A percentile compares a stretch with the other conserved stretches of the same genome.
Conservation (phyloP, 2,888 invertebrate genomes). For the Mylabris sibirica region DNA sequence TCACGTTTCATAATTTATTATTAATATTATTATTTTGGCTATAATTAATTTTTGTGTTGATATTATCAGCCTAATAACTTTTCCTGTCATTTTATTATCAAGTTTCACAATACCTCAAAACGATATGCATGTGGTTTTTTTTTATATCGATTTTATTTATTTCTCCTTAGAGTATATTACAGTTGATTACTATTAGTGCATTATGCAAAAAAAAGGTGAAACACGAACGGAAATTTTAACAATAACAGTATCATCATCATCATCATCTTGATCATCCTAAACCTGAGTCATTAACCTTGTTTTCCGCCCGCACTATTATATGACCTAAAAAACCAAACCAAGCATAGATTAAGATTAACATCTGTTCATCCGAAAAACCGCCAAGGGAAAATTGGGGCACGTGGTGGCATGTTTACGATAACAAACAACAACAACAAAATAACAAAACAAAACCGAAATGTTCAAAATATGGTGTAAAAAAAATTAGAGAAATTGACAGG, state of each 20-base stretch:
- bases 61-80: neutral
- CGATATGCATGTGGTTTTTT: too few relatives aligned
- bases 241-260: constrained; percentile 15
- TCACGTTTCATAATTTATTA: neutral
- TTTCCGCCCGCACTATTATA: constrained; percentile 39
- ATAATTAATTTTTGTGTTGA: neutral
- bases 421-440: neutral
- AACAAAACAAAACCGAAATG: too few relatives aligned
- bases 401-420: constrained; percentile 1
- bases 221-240: constrained; percentile 23
- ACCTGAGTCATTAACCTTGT: constrained; percentile 37
- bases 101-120: neutral
- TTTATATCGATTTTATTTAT: neutral
- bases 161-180: neutral
- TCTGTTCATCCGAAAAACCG: constrained; percentile 16
- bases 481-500: neutral
- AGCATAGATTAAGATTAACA: constrained; percentile 13
- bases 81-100: neutral
- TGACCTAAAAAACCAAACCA: constrained; percentile 32
- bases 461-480: neutral
- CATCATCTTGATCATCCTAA: neutral
- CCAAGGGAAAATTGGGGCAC: neutral
- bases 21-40: neutral
- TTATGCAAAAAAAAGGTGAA: constrained; percentile 20
- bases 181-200: neutral